Percentiles rank a stretch among this genome's conserved stretches.
Conservation (phyloP, 2,113 vertebrate species). For the Zosterops pallidus region DNA sequence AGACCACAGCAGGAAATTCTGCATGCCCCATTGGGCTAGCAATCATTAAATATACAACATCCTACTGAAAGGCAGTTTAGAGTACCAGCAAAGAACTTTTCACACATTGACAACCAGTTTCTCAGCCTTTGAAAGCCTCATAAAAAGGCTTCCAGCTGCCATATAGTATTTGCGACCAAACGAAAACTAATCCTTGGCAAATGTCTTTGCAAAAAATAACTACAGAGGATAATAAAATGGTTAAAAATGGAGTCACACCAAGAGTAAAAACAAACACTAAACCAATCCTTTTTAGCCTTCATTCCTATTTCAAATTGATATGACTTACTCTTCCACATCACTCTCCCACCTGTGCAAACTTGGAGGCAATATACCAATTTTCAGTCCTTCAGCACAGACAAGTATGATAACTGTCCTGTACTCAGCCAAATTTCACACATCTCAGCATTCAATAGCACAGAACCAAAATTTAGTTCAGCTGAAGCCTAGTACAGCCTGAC, state of each 20-base stretch:
- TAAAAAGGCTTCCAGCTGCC: conserved; percentile 59
- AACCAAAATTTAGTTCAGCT: neutral
- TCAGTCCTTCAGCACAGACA: neutral
- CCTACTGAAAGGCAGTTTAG: conserved; percentile 61
- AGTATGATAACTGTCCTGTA: neutral
- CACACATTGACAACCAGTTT: conserved; percentile 61
- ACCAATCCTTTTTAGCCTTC: neutral
- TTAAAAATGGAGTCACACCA: conserved; percentile 21
- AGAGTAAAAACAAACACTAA: conserved; percentile 25
- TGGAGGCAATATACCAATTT: neutral
- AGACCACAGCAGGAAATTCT: conserved; percentile 58
- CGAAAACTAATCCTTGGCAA: conserved; percentile 52
- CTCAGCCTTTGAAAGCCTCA: conserved; percentile 35
- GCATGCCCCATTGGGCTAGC: conserved; percentile 63
- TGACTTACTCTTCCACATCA: neutral
- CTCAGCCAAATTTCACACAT: neutral
- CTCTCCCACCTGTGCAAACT: conserved; percentile 40
- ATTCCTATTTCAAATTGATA: neutral
- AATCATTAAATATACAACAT: conserved; percentile 57
- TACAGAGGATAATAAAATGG: conserved; percentile 26
- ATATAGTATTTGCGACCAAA: conserved; percentile 53
- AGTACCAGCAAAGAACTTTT: conserved; percentile 45
- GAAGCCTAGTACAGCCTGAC: neutral
- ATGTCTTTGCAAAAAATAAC: conserved; percentile 49
- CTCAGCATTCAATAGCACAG: neutral